Evolutionary conservation across 2,113 vertebrate genomes (phyloP), one percentile per base, ranked within the genome.

Genomic region (Aegithalos caudatus): DNA sequence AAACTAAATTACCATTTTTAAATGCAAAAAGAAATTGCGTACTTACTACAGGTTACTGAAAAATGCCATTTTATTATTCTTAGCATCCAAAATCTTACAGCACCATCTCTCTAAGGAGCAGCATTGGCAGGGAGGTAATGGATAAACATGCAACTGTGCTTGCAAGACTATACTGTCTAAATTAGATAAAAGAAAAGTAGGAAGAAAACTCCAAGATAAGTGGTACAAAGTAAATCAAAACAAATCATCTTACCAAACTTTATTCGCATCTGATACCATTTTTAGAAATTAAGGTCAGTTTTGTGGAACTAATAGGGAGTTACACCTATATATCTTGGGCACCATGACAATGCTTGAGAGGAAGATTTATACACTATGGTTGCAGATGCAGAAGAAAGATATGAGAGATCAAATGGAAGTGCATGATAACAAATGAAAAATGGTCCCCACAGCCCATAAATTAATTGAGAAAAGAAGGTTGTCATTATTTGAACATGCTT

Each of bases 341-440:
- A 97, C 97, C 92, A 96, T 98, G 98, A 98, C 98, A 98, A 97
- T 96, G 97, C 97, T 82, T 97, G 97, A 98, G 98, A 95, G 97
- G 98, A 98, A 99, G 98, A 99, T 99, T 99, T 99, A 99, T 99
- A 98, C 98, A 97, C 97, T 98, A 94, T 95, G 98, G 98, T 97
- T 97, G 97, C 98, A 99, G 98, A 99, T 98, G 98, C 98, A 97
- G 98, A 97, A 98, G 98, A 98, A 97, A 98, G 98, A 99, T 98
- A 98, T 95, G 98, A 96, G 96, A 99, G 98, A 99, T 99, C 98
- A 99, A 99, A 99, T 98, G 98, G 98, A 98, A 98, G 97, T 97
- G 98, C 97, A 97, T 98, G 98, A 99, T 99, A 99, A 98, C 98
- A 98, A 97, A 98, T 99, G 98, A 99, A 98, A 98, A 98, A 99